phyloP scores from a whole-genome alignment of 2,797 vertebrate species.

The Cygnus olor region DNA sequence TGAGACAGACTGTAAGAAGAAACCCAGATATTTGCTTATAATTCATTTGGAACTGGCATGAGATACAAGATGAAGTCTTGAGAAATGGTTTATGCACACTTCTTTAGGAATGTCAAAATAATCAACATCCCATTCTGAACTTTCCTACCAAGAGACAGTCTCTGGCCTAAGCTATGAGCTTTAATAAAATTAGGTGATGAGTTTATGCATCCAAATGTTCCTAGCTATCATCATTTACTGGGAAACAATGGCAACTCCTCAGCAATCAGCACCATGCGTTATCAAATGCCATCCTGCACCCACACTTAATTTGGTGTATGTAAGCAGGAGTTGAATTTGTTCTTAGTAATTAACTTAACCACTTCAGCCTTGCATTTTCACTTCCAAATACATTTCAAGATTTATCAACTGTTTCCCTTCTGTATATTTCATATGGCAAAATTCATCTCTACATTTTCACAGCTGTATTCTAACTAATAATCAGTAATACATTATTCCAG shows the following conservation, averaged over 20 bases:
- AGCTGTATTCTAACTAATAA: not conserved
- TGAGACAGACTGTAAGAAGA: not conserved
- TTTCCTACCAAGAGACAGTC: not conserved
- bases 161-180: not conserved
- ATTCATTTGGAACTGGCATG: not conserved
- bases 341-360: not conserved
- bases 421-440: not conserved
- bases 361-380: not conserved
- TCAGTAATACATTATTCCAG: not conserved
- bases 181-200: not conserved
- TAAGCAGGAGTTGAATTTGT: not conserved
- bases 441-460: not conserved
- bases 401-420: not conserved
- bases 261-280: not conserved
- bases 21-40: not conserved
- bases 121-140: not conserved
- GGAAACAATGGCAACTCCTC: constrained; percentile 14
- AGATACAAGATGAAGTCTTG: not conserved
- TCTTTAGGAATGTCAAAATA: not conserved
- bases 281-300: not conserved
- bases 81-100: not conserved
- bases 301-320: not conserved
- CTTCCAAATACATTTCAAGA: not conserved
- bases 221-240: constrained; percentile 21
- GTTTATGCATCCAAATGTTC: constrained; percentile 1